Evolutionary conservation across 2,113 vertebrate genomes (phyloP).

Genomic region (Anoplopoma fimbria): DNA sequence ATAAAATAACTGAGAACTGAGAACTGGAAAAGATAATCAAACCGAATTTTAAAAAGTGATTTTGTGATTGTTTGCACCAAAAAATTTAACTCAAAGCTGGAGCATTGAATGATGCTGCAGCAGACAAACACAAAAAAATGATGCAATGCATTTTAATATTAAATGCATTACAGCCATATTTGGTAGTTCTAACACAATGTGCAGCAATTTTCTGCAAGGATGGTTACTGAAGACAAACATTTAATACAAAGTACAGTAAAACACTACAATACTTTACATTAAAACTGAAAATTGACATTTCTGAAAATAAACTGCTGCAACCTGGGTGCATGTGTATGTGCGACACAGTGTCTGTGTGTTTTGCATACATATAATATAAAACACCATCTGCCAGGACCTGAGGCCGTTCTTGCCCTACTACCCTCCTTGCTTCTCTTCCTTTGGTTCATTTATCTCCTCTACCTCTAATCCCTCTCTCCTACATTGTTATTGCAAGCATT

Average conservation of each 20-base stretch:
- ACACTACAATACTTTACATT: neutral
- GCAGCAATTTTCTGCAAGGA: neutral
- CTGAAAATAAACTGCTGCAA: slow-evolving; percentile 39
- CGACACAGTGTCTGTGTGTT: slow-evolving; percentile 67
- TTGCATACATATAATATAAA: slow-evolving; percentile 79
- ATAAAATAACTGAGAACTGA: neutral
- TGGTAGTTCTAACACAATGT: neutral
- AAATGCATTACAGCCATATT: neutral
- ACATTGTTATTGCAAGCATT: slow-evolving; percentile 48
- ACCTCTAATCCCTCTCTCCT: slow-evolving; percentile 34
- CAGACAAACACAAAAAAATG: neutral
- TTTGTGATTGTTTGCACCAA: neutral
- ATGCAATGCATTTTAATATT: neutral
- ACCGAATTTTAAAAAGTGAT: neutral
- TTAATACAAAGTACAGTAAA: neutral
- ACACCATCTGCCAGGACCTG: slow-evolving; percentile 83
- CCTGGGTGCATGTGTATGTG: slow-evolving; percentile 55
- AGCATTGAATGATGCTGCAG: neutral
- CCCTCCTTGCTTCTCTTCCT: slow-evolving; percentile 74
- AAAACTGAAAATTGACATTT: slow-evolving; percentile 25
- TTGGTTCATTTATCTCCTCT: slow-evolving; percentile 50
- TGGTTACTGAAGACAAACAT: neutral
- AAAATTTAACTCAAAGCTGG: neutral
- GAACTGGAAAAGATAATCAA: neutral
- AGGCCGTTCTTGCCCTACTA: slow-evolving; percentile 85